These are phyloP conservation scores for Agrochola macilenta DNA, from an alignment of 2,888 invertebrate genomes.

Conservation along the genomic window DNA sequence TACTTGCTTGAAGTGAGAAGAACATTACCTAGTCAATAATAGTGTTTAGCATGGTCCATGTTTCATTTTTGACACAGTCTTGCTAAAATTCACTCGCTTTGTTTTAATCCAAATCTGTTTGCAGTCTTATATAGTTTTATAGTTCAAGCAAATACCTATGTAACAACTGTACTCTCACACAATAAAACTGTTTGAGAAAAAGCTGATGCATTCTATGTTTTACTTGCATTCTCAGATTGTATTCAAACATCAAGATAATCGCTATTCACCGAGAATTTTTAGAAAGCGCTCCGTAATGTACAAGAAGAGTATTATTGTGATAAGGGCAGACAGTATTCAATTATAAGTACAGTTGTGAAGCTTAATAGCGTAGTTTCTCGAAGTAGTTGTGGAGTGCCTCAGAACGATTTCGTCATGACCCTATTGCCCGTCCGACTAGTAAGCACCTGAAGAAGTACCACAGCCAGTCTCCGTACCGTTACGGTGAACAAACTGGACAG, in stretches of 20 bases:
- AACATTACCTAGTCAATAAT: neutral
- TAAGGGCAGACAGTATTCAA: conserved; percentile 66
- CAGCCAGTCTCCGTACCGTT: conserved; percentile 80
- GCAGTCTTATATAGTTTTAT: neutral
- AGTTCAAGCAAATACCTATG: neutral
- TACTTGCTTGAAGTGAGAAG: conserved; percentile 23
- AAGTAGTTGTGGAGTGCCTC: conserved; percentile 63
- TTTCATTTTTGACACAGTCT: neutral
- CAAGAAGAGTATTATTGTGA: conserved; percentile 51
- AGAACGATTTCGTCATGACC: conserved; percentile 73
- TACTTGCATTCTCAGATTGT: conserved; percentile 42
- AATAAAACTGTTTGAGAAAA: conserved; percentile 21
- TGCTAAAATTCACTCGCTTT: neutral
- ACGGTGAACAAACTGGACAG: conserved; percentile 78
- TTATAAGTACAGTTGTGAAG: conserved; percentile 63
- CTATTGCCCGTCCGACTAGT: conserved; percentile 71
- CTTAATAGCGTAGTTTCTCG: conserved; percentile 62
- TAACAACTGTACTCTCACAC: conserved; percentile 13
- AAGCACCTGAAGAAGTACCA: conserved; percentile 76
- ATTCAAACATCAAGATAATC: conserved; percentile 47
- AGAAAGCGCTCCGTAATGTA: conserved; percentile 56
- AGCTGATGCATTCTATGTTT: conserved; percentile 38
- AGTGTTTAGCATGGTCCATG: neutral
- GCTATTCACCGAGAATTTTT: conserved; percentile 53
- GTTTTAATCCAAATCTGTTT: neutral